These are phyloP conservation scores for Drosophila nr. perissopoda DNA, from an alignment of 2,888 invertebrate species.

Conservation along the genomic window DNA sequence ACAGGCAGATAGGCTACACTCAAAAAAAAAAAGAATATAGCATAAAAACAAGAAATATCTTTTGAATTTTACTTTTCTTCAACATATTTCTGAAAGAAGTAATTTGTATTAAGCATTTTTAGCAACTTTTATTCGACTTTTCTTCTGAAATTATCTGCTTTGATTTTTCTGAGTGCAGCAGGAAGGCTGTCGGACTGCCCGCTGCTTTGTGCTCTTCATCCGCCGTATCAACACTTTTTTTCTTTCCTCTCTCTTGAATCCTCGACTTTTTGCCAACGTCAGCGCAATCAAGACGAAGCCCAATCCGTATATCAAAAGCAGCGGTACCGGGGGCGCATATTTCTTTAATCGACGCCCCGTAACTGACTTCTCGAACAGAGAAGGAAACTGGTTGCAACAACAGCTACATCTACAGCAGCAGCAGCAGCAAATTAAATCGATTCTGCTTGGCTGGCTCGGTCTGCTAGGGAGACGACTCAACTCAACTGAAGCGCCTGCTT, in stretches of 20 bases:
- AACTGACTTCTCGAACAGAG: slow-evolving; percentile 45
- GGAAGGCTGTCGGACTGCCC: slow-evolving; percentile 27
- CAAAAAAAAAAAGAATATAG: not conserved
- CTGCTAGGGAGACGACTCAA: not conserved
- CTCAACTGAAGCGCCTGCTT: slow-evolving; percentile 42
- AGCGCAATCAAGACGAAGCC: slow-evolving; percentile 68
- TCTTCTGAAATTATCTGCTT: not conserved
- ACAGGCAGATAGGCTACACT: slow-evolving; percentile 4
- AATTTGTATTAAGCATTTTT: not conserved
- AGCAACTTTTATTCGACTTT: not conserved
- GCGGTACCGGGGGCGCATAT: slow-evolving; percentile 61
- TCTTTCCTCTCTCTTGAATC: slow-evolving; percentile 2
- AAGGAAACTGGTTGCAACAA: slow-evolving; percentile 44
- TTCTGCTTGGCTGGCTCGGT: slow-evolving; percentile 51
- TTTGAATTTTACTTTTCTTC: not conserved
- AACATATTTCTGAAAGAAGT: not conserved
- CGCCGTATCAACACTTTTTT: slow-evolving; percentile 56
- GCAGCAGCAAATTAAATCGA: slow-evolving; percentile 82
- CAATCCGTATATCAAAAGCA: slow-evolving; percentile 29
- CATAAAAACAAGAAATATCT: not conserved
- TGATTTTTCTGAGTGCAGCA: slow-evolving; percentile 1
- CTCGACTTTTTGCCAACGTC: slow-evolving; percentile 60
- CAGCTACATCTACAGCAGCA: slow-evolving; percentile 60
- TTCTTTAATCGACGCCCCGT: slow-evolving; percentile 76
- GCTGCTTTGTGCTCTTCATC: slow-evolving; percentile 32